A percentile compares a stretch with the other conserved stretches of the same genome.
phyloP scores from a whole-genome alignment of 2,113 vertebrate genomes.

The Cyprinodon tularosa region DNA sequence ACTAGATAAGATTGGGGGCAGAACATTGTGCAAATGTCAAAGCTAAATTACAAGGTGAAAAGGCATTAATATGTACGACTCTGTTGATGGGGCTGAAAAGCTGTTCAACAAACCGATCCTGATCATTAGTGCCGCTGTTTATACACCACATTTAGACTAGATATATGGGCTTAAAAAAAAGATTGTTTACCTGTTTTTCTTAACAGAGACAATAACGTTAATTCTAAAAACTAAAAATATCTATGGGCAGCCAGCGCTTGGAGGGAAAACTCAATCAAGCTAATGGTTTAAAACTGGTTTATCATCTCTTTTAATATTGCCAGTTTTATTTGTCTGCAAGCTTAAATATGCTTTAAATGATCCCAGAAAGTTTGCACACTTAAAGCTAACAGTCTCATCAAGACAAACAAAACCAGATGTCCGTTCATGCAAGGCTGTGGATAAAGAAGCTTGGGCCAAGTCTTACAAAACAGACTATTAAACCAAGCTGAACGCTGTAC shows the following conservation, averaged over 20 bases:
- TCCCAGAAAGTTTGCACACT: conserved; percentile 24
- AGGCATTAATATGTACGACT: neutral
- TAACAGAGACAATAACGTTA: too few species aligned
- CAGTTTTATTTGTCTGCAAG: conserved; percentile 5
- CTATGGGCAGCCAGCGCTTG: neutral
- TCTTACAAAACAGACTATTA: conserved; percentile 36
- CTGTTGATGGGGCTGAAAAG: neutral
- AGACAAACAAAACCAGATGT: conserved; percentile 59
- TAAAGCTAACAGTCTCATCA: conserved; percentile 36
- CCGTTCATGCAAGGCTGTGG: conserved; percentile 43
- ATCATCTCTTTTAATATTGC: neutral
- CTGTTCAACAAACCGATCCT: neutral
- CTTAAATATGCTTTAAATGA: conserved; percentile 3
- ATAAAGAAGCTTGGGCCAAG: conserved; percentile 20
- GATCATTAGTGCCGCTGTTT: neutral
- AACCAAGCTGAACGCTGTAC: conserved; percentile 20
- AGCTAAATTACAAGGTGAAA: neutral
- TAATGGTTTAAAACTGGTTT: neutral
- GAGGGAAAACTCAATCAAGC: neutral
- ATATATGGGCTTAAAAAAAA: neutral
- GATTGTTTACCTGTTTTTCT: neutral
- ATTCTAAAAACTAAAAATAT: neutral
- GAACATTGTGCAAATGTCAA: neutral
- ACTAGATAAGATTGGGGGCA: neutral
- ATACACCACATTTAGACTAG: neutral